A percentile compares a stretch with the other conserved stretches of the same genome.
These are phyloP conservation scores for Drosophila arawakana DNA, from an alignment of 1,140 invertebrate species.

Conservation along the genomic window DNA sequence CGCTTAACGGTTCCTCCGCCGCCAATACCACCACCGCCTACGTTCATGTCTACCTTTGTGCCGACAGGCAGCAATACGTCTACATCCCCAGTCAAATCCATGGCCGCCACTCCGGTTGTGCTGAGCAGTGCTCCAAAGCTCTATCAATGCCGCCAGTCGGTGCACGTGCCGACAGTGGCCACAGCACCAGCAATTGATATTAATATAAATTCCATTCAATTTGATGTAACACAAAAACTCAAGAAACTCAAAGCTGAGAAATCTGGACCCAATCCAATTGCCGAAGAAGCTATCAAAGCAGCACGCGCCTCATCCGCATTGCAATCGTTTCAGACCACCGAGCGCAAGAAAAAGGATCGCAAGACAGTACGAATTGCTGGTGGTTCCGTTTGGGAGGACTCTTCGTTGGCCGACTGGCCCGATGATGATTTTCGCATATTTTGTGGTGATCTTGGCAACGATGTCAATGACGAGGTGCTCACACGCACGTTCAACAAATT, in stretches of 20 bases:
- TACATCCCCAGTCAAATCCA: constrained; percentile 47
- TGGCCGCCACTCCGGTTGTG: constrained; percentile 86
- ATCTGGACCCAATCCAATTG: constrained; percentile 87
- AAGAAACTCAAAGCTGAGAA: constrained; percentile 89
- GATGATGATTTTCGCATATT: constrained; percentile 99
- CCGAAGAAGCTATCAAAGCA: constrained; percentile 87
- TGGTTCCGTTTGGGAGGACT: constrained; percentile 97
- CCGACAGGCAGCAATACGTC: constrained; percentile 83
- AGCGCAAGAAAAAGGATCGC: constrained; percentile 88
- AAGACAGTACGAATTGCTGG: constrained; percentile 94
- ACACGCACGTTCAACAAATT: constrained; percentile 97
- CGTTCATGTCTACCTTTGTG: constrained; percentile 83
- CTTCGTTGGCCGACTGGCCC: constrained; percentile 95
- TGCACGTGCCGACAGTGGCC: constrained; percentile 84
- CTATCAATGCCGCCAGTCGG: constrained; percentile 85
- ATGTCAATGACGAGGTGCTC: constrained; percentile 98
- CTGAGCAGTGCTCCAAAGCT: constrained; percentile 88
- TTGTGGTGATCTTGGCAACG: constrained; percentile 99
- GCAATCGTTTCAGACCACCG: constrained; percentile 85
- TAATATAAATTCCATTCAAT: constrained; percentile 87
- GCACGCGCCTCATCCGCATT: constrained; percentile 86
- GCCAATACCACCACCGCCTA: constrained; percentile 84
- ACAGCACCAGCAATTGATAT: constrained; percentile 84
- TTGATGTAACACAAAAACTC: constrained; percentile 88
- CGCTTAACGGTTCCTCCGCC: constrained; percentile 85